phyloP scores from a whole-genome alignment of 2,888 invertebrate genomes.

The Nymphalis polychloros region DNA sequence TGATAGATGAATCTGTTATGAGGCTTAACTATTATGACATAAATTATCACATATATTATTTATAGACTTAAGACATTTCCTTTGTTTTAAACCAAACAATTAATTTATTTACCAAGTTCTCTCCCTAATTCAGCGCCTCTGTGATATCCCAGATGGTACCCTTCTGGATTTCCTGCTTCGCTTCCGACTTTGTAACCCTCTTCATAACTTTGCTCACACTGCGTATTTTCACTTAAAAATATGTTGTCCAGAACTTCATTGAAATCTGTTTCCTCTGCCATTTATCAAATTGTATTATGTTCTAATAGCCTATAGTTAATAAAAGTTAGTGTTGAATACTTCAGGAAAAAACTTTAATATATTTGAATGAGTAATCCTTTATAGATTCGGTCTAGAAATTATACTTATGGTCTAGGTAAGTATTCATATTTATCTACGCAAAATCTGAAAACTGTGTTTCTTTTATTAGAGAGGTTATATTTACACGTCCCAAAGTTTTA shows the following conservation, averaged over 20 bases:
- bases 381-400: too few species aligned
- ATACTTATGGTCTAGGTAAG: too few species aligned
- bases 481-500: neutral
- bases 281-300: constrained; percentile 44
- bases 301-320: too few species aligned
- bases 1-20: too few species aligned
- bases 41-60: too few species aligned
- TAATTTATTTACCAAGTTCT: constrained; percentile 79
- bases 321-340: too few species aligned
- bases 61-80: too few species aligned
- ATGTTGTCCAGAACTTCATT: constrained; percentile 89
- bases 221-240: constrained; percentile 85
- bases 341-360: too few species aligned
- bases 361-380: too few species aligned
- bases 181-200: constrained; percentile 85
- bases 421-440: too few species aligned
- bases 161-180: constrained; percentile 84
- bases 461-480: neutral
- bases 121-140: constrained; percentile 88
- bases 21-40: too few species aligned
- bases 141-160: constrained; percentile 89
- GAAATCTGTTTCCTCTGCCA: constrained; percentile 83
- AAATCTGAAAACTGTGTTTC: too few species aligned
- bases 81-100: neutral
- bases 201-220: constrained; percentile 83